Evolutionary conservation across 2,888 invertebrate genomes (phyloP), one percentile per base, ranked within the genome.

Genomic region (Taphrorychus bicolor): DNA sequence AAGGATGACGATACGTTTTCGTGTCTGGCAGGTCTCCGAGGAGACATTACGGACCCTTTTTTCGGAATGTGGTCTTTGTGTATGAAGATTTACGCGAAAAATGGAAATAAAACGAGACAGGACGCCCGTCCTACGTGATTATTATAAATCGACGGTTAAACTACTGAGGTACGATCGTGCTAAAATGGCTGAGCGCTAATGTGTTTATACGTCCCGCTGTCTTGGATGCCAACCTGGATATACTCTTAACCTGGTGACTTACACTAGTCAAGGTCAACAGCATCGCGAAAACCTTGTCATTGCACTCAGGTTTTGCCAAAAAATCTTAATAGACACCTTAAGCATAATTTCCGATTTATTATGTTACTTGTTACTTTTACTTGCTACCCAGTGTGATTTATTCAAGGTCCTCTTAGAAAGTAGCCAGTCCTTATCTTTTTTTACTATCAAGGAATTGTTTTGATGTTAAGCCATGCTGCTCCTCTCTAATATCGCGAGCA

Each of bases 191-290:
- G 45, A 45, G 14, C 18, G 45, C 45, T 52, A 51, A 61, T 52
- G 21, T 64, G 61, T 61, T 66, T 66, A 57, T 61, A 66, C 58
- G 49, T 61, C 16, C 54, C 21, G 24, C 21, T 17, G 58, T 67
- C 58, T 52, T 49, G 45, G 56, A 32, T 58, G 62, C 58, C 62
- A 67, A 67, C 57, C 62, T 45, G 67, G 61, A 62, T 67, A 60
- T 61, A 61, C 45, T 45, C 45, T 54, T 41, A 66, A 61, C 61
- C 57, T 24, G 60, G 41, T 66, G 60, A 66, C 60, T 61, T 60
- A 66, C 57, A 45, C 61, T 56, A 60, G 56, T 61, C 66, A 61
- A 66, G 60, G 66, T 66, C 60, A 45, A 17, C 45, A 45, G 16
- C 45, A 45, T 45, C 45, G 5, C 7, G 45, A 16, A 45, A 65